Base-by-base conservation (phyloP, 2,888 invertebrate species). In the Saturnia japonica region DNA sequence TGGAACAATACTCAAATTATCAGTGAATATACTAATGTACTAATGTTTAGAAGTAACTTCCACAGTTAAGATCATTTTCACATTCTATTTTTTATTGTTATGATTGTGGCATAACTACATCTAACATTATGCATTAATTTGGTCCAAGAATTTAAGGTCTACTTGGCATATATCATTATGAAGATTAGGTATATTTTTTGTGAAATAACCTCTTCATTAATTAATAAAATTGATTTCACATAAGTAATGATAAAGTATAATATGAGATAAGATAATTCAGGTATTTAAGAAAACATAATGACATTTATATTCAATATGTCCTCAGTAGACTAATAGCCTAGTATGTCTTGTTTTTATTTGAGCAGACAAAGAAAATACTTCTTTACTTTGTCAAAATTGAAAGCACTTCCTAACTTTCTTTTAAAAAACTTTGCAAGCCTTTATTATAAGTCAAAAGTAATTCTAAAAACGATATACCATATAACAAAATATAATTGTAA, bases 401-500 rank as follows among this genome's bases (percentile, higher is more conserved):
- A 28, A 60, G 25, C 25, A 60, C 22, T 54, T 28, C 14, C 12
- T 14, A 7, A 4, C 28, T 1, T 16, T 9, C 1, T 57, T 22
- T 8, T 60, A 9, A 14, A 12, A 0, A 11, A 12, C n/a, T n/a
- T n/a, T n/a, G n/a, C n/a, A n/a, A n/a, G n/a, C n/a, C n/a, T n/a
- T n/a, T n/a, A 0, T 60, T 28, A 14, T 14, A 12, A 0, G 6
- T 28, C 14, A 28, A n/a, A 12, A 25, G 28, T 28, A 25, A 28
- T 62, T 47, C 47, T 51, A 40, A 69, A 69, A 62, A 64, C 34
- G 34, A 51, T 51, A 66, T 66, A 64, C 25, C 14, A 28, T 28
- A 25, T 14, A 60, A 4, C 6, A 28, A 12, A 25, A 28, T 60
- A 28, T 14, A 28, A 60, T 28, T 16, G 12, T 28, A 25, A 28